Percentiles rank a stretch among this genome's conserved stretches.
These are phyloP conservation scores for Onthophagus sagittarius DNA, from an alignment of 2,888 invertebrate species.

Conservation along the genomic window DNA sequence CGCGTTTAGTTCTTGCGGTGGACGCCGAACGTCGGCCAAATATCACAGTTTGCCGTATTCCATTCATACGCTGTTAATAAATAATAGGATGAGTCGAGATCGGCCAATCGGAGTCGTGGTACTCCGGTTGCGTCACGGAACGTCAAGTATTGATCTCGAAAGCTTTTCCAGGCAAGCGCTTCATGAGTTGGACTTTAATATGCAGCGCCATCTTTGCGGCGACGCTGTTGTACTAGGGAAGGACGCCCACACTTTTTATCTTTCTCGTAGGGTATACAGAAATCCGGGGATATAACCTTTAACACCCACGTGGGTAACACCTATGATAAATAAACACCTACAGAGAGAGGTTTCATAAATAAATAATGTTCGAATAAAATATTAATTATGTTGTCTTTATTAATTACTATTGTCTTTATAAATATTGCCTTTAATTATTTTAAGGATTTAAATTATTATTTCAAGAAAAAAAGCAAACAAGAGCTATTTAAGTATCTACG, in stretches of 20 bases:
- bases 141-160: constrained; percentile 50
- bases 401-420: background rate
- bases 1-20: constrained; percentile 22
- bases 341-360: background rate
- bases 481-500: no score
- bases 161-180: constrained; percentile 11
- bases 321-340: background rate
- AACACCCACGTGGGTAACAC: background rate
- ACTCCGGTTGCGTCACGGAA: constrained; percentile 53
- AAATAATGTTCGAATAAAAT: background rate
- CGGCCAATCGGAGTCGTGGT: constrained; percentile 51
- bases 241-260: constrained; percentile 1
- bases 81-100: constrained; percentile 55
- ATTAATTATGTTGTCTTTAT: background rate
- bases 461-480: no score
- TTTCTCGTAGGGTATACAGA: background rate
- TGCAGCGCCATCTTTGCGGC: background rate
- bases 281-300: background rate
- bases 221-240: background rate
- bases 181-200: background rate
- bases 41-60: constrained; percentile 48
- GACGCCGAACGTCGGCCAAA: constrained; percentile 41
- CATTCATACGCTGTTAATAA: constrained; percentile 55
- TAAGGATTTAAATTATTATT: no score
- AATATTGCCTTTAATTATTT: no score